phyloP scores from a whole-genome alignment of 2,113 vertebrate species.

The Lasiurus cinereus region DNA sequence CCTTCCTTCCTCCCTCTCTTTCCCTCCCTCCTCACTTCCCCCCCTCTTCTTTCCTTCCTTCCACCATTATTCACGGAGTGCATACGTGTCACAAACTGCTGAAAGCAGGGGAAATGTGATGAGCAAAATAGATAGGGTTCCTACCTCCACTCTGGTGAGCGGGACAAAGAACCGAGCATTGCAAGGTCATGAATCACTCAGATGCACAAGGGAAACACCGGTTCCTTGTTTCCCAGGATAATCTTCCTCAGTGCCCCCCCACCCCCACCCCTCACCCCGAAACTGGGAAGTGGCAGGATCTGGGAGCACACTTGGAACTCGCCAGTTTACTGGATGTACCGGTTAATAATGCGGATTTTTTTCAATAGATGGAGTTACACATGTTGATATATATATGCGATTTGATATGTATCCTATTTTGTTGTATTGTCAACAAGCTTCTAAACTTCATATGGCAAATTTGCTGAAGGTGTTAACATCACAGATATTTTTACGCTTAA shows the following conservation, averaged over 20 bases:
- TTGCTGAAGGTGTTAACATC: no score
- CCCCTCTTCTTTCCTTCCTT: background rate
- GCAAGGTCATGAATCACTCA: background rate
- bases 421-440: no score
- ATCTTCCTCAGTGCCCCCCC: background rate
- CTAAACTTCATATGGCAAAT: no score
- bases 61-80: background rate
- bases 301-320: background rate
- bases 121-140: background rate
- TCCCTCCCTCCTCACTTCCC: background rate
- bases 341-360: no score
- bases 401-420: no score
- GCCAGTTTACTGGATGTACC: rapidly evolving
- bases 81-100: background rate
- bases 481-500: no score
- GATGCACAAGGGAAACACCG: background rate
- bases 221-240: background rate
- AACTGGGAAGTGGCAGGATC: background rate
- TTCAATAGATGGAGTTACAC: no score
- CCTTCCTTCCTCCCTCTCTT: background rate
- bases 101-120: background rate
- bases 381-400: no score
- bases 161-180: background rate
- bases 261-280: rapidly evolving
- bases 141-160: background rate